These are phyloP conservation scores for Heloderma charlesbogerti DNA, from an alignment of 2,113 vertebrate species.

Conservation along the genomic window DNA sequence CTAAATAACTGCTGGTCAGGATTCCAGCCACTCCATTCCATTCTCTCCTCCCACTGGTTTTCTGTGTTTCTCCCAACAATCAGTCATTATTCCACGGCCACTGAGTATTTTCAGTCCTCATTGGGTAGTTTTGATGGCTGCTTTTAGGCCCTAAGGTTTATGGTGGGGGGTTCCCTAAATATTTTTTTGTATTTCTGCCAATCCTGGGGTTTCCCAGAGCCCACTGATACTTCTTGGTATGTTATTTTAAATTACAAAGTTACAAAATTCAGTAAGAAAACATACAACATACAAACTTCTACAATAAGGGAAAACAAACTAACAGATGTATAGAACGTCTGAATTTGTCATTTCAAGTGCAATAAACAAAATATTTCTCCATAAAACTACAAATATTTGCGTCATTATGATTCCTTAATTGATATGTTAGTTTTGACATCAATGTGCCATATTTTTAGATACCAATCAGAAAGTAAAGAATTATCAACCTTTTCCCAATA, in stretches of 20 bases:
- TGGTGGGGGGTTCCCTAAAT: too few species aligned
- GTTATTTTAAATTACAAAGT: background rate
- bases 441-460: background rate
- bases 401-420: background rate
- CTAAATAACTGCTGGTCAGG: too few species aligned
- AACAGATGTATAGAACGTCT: background rate
- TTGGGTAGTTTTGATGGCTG: too few species aligned
- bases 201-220: too few species aligned
- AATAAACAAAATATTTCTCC: background rate
- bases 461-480: background rate
- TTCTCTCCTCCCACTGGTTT: too few species aligned
- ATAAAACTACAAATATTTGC: background rate
- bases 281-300: background rate
- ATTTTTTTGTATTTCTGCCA: too few species aligned
- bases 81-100: too few species aligned
- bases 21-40: too few species aligned
- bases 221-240: too few species aligned
- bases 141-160: too few species aligned
- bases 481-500: background rate
- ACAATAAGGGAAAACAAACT: background rate
- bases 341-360: background rate
- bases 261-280: background rate
- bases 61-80: too few species aligned
- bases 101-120: too few species aligned
- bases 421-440: background rate